phyloP scores from a whole-genome alignment of 2,113 vertebrate species.

The Dunckerocampus dactyliophorus region DNA sequence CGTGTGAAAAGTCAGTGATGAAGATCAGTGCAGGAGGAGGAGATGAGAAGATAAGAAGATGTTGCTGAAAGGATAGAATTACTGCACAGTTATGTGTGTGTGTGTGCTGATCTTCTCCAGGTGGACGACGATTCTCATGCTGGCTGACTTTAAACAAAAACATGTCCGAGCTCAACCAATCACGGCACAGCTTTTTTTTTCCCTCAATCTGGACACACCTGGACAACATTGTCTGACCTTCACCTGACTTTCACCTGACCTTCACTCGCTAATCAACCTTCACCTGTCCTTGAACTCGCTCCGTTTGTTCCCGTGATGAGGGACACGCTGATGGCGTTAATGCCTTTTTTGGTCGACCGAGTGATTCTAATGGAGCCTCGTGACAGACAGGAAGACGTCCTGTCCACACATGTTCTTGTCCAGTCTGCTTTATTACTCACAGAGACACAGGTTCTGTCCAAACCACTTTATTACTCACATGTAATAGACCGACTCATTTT shows the following conservation, averaged over 20 bases:
- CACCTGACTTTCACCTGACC: neutral
- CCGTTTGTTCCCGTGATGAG: neutral
- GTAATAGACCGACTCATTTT: too few species aligned
- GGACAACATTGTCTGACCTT: neutral
- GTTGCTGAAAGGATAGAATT: conserved; percentile 33
- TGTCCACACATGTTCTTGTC: neutral
- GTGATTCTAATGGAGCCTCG: conserved; percentile 34
- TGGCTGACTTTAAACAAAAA: conserved; percentile 5
- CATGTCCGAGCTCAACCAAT: neutral
- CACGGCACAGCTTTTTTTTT: neutral
- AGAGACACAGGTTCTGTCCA: too few species aligned
- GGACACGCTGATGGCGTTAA: too few species aligned
- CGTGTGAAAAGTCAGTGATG: conserved; percentile 45
- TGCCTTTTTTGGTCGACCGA: neutral
- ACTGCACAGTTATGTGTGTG: neutral
- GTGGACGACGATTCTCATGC: neutral
- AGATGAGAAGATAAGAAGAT: conserved; percentile 33
- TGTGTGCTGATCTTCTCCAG: neutral
- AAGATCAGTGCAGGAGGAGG: conserved; percentile 36
- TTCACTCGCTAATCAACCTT: neutral
- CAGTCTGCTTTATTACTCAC: too few species aligned
- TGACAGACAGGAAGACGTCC: conserved; percentile 22
- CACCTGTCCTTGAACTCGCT: neutral
- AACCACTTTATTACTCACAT: too few species aligned
- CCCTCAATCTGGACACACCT: neutral